Base-by-base conservation (phyloP, 2,797 vertebrate species). In the Acropternis orthonyx region DNA sequence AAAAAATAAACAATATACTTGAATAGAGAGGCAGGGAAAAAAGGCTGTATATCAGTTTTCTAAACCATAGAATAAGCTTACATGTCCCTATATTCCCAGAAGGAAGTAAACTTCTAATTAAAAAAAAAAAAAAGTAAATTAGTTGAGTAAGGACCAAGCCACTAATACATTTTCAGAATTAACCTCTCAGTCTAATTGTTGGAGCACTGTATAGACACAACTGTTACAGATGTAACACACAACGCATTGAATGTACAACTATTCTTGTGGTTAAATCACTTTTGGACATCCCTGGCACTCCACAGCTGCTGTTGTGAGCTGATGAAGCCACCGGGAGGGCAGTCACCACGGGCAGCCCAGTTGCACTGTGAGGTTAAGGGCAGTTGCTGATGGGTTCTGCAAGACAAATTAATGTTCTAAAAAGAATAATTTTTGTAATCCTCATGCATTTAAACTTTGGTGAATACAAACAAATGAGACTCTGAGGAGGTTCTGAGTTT, bases 221-320 rank as follows among this genome's bases (percentile, higher is more conserved):
- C 28, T 39, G 17, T 28, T 36, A 7, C 55, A 39, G 18, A 36
- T 32, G 48, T 44, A 14, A 8, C 9, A 41, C 24, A 22, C 10
- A 48, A 24, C 9, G 1, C 16, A 12, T 22, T n/a, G 43, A 9
- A 27, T 0, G 0, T 10, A 7, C 30, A 49, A 23, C n/a, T 27
- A 1, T 27, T 34, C 41, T 21, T 16, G 27, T 49, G 23, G n/a
- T 44, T 73, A 34, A 39, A 27, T 27, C 1, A 1, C 5, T 20
- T 8, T 9, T 14, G 7, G 41, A 7, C 5, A 36, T 8, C 9
- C 49, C 17, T 8, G 28, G 18, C 13, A 8, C 19, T 37, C 12
- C 14, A 2, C 24, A 36, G 34, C 21, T 23, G 1, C 34, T 28
- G 30, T 6, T 7, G 39, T 6, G 30, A 66, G 32, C 13, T 5